Percentiles rank a stretch among this genome's conserved stretches.
phyloP scores from a whole-genome alignment of 1,140 invertebrate species.

The Wasmannia auropunctata region DNA sequence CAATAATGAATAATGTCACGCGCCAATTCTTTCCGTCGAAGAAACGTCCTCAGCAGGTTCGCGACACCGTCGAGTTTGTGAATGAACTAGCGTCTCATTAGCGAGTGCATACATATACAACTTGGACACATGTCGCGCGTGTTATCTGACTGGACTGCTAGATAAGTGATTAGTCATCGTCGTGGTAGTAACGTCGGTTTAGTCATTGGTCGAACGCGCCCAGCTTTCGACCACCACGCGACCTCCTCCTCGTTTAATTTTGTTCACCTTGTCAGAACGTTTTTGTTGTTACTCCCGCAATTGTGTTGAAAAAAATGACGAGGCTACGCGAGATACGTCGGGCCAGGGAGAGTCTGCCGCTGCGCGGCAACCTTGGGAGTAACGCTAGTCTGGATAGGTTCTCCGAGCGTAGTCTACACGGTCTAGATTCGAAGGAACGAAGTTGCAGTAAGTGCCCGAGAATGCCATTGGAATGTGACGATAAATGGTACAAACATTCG shows the following conservation, averaged over 20 bases:
- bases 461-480: not conserved
- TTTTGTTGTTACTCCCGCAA: not conserved
- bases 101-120: not conserved
- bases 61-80: not conserved
- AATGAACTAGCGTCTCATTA: constrained; percentile 3
- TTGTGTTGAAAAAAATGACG: constrained; percentile 22
- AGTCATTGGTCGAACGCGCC: constrained; percentile 22
- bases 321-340: not conserved
- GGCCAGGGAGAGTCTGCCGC: constrained; percentile 65
- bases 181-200: not conserved
- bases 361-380: constrained; percentile 73
- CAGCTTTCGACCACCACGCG: not conserved
- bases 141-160: constrained; percentile 10
- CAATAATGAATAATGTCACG: constrained; percentile 20
- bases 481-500: not conserved
- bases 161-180: constrained; percentile 68
- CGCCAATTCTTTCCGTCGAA: constrained; percentile 8
- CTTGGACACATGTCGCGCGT: not conserved
- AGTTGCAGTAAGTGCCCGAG: constrained; percentile 70
- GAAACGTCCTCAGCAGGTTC: not conserved
- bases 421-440: constrained; percentile 53
- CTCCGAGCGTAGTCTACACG: constrained; percentile 78
- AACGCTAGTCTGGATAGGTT: constrained; percentile 78
- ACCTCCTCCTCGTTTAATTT: constrained; percentile 6
- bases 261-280: not conserved